Conservation (phyloP, 2,888 invertebrate genomes). For the Trilocha varians region DNA sequence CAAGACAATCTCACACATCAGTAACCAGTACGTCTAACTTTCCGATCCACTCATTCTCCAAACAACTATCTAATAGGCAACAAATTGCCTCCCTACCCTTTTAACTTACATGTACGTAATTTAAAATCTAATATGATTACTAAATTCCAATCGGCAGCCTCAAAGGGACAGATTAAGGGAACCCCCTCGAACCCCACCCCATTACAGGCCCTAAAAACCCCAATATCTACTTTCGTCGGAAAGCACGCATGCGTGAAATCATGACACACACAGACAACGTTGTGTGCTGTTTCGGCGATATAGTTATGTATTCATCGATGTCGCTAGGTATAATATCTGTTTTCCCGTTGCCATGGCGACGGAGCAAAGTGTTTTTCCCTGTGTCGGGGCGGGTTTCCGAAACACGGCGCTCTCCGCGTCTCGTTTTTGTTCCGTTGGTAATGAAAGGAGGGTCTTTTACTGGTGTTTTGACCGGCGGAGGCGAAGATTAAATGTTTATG, state of each 20-base stretch:
- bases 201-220: slow-evolving; percentile 58
- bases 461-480: neutral
- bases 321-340: slow-evolving; percentile 54
- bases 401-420: slow-evolving; percentile 26
- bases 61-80: slow-evolving; percentile 55
- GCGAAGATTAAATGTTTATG: neutral
- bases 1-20: neutral
- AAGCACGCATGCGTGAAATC: slow-evolving; percentile 70
- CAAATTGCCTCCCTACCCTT: slow-evolving; percentile 53
- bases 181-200: slow-evolving; percentile 35
- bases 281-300: slow-evolving; percentile 41
- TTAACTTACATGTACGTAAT: slow-evolving; percentile 62
- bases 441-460: slow-evolving; percentile 17
- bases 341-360: slow-evolving; percentile 60
- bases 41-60: neutral
- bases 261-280: slow-evolving; percentile 42
- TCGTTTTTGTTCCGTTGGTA: slow-evolving; percentile 19
- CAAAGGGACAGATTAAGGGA: slow-evolving; percentile 71
- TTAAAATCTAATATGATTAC: slow-evolving; percentile 73
- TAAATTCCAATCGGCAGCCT: slow-evolving; percentile 69
- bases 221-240: slow-evolving; percentile 64
- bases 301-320: slow-evolving; percentile 12
- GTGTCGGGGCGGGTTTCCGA: slow-evolving; percentile 21
- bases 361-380: slow-evolving; percentile 52
- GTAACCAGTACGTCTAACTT: neutral